Base-by-base conservation (phyloP, 2,113 vertebrate species). In the Periophthalmodon schlosseri region DNA sequence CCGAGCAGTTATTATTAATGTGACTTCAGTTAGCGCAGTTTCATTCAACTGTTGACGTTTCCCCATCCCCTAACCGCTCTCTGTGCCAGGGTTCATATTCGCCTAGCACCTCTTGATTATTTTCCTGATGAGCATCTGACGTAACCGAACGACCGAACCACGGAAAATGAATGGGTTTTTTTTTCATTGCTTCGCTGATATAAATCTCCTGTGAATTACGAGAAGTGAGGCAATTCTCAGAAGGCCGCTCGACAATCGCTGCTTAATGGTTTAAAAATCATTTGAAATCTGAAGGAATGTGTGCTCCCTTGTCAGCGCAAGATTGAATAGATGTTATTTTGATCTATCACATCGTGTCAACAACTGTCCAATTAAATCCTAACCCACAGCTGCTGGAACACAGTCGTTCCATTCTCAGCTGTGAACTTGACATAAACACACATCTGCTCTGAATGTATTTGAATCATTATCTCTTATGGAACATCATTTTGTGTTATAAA, bases 281-380 rank as follows among this genome's bases (percentile, higher is more conserved):
- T 82, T 84, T 80, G 77, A 86, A 86, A 78, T 79, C 76, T 81
- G 77, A 81, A 79, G 70, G 79, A 82, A 71, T 67, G 70, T 69
- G 69, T 28, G 44, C 73, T 84, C 57, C 20, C 57, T 75, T 83
- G 76, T 86, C 78, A 73, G 60, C 72, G 68, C 13, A 36, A 86
- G 73, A 84, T 69, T 85, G 72, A 87, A 82, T 80, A 39, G 50
- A 84, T 87, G 76, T 70, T 87, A 72, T 82, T 84, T 83, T 80
- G 81, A 77, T 78, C 72, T 80, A 70, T 81, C 73, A 65, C 50
- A 75, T 84, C 61, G 68, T 82, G 77, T 88, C 82, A 86, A 76
- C 77, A 82, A 65, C 74, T 84, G 83, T 70, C 78, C 75, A 89
- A 88, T 91, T 86, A 90, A 87, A 88, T 84, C 71, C 60, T 76